Conservation (phyloP, 2,888 invertebrate species). For the Trachelus troglodyta region DNA sequence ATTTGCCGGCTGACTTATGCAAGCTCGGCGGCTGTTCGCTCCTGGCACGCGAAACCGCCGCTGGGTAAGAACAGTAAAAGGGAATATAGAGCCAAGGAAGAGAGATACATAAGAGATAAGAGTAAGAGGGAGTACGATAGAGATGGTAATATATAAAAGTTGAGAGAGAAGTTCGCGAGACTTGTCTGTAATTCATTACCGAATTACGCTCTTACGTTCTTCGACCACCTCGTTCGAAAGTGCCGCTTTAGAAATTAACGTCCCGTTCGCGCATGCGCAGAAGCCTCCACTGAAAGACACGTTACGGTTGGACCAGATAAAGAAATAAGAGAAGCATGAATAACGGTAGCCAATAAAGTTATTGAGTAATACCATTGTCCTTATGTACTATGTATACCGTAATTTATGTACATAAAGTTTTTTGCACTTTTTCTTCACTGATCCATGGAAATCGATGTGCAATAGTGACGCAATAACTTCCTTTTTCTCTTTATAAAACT, state of each 20-base stretch:
- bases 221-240: not conserved
- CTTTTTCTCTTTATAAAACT: not conserved
- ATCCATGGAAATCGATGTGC: not conserved
- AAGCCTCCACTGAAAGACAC: not conserved
- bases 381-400: not conserved
- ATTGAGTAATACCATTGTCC: not conserved
- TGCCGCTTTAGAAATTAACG: not conserved
- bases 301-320: not conserved
- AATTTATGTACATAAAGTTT: not conserved
- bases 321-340: not conserved
- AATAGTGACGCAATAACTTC: not conserved
- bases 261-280: not conserved
- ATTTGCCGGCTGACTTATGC: constrained; percentile 54
- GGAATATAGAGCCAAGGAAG: not conserved
- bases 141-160: not conserved
- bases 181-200: not conserved
- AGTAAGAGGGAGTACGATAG: not conserved
- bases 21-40: constrained; percentile 46
- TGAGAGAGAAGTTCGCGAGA: not conserved
- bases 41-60: constrained; percentile 39
- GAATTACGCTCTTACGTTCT: not conserved
- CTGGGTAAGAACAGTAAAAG: constrained; percentile 8
- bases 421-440: not conserved
- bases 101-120: not conserved
- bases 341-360: not conserved